Conservation (phyloP, 1,140 invertebrate genomes). For the Hycleus phaleratus region DNA sequence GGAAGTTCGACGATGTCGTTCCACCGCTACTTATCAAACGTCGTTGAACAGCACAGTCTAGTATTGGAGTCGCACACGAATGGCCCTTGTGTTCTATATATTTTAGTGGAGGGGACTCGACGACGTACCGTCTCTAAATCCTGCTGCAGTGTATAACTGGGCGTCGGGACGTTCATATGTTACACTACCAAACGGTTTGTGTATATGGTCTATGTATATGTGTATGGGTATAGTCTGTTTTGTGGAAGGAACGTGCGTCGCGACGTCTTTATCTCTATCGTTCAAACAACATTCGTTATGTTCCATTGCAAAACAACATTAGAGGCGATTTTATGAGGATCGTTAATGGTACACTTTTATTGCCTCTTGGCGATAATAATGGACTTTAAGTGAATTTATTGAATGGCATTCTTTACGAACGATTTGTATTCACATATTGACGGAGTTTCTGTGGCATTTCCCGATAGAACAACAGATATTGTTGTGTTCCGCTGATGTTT, state of each 20-base stretch:
- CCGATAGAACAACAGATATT: no score
- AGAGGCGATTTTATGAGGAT: neutral
- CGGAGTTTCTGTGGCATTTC: no score
- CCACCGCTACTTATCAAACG: no score
- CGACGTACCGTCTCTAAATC: conserved; percentile 8
- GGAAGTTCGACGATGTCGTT: no score
- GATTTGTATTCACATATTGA: no score
- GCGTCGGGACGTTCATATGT: neutral
- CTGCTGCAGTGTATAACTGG: conserved; percentile 12
- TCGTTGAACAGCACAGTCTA: no score
- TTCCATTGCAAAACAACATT: neutral
- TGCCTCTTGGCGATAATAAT: neutral
- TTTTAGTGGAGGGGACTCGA: conserved; percentile 6
- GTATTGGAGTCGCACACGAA: no score
- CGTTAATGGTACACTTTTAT: conserved; percentile 1
- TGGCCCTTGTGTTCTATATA: no score
- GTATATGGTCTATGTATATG: no score
- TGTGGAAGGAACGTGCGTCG: neutral
- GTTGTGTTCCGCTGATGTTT: no score
- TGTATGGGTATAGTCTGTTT: no score
- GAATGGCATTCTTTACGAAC: neutral
- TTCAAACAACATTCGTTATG: no score
- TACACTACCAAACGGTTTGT: neutral
- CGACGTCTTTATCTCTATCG: neutral
- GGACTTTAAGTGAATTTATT: neutral